Conservation (phyloP, 2,888 invertebrate genomes). For the Conistra vaccinii region DNA sequence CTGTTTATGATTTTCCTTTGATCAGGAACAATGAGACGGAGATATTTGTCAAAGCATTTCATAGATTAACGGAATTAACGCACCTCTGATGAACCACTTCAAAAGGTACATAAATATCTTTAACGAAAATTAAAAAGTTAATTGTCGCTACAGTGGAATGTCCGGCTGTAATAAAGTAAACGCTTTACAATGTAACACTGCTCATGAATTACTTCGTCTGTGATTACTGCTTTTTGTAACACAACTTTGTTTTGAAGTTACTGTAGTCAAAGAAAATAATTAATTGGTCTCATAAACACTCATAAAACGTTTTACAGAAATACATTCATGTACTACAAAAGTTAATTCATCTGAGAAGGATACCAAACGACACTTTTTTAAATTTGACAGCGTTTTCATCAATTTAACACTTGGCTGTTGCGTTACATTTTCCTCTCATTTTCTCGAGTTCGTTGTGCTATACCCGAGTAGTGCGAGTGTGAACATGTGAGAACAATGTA, state of each 20-base stretch:
- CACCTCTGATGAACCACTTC: slow-evolving; percentile 78
- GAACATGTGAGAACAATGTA: slow-evolving; percentile 82
- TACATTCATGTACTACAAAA: slow-evolving; percentile 3
- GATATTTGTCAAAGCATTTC: slow-evolving; percentile 81
- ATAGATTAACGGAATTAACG: slow-evolving; percentile 84
- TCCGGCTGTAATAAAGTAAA: slow-evolving; percentile 71
- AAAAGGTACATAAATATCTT: slow-evolving; percentile 82
- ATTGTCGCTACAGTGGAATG: slow-evolving; percentile 73
- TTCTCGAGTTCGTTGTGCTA: slow-evolving; percentile 74
- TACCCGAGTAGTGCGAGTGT: slow-evolving; percentile 73
- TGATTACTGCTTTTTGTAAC: slow-evolving; percentile 35
- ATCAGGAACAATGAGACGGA: slow-evolving; percentile 81
- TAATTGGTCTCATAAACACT: slow-evolving; percentile 27
- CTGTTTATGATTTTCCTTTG: slow-evolving; percentile 86
- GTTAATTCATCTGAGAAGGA: not conserved
- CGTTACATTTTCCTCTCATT: slow-evolving; percentile 44
- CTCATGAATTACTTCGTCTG: slow-evolving; percentile 44
- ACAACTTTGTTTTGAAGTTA: slow-evolving; percentile 49
- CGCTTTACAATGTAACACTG: slow-evolving; percentile 62
- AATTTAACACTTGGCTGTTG: slow-evolving; percentile 62
- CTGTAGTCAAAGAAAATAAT: slow-evolving; percentile 45
- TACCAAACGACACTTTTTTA: not conserved
- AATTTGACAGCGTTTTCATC: slow-evolving; percentile 50
- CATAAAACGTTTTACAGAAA: slow-evolving; percentile 24
- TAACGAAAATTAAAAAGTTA: slow-evolving; percentile 78